Evolutionary conservation across 2,797 vertebrate genomes (phyloP), one percentile per base, ranked within the genome.

Genomic region (Echeneis naucrates): DNA sequence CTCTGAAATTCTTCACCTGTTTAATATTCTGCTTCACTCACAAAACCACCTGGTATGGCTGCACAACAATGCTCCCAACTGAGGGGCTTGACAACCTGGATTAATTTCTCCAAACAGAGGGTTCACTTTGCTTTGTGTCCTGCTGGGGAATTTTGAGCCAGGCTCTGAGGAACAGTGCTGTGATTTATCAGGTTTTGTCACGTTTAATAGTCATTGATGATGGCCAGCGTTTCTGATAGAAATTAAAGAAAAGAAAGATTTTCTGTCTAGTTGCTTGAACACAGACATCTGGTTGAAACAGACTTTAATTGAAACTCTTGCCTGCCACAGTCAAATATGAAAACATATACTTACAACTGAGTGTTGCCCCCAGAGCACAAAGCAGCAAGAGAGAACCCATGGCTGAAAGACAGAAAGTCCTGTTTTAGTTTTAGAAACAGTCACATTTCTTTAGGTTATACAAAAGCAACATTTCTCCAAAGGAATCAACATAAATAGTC

Each of bases 341-440:
- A 8, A 75, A 71, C 37, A 67, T 47, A 64, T 65, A 80, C 92
- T 93, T 85, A 88, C 91, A 83, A 62, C 51, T 72, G 38, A 90
- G 62, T 42, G 87, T 54, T 69, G 78, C 62, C 65, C 85, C 68
- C 56, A 90, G 23, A 72, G 57, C 84, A 75, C 70, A 85, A 69
- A 92, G 66, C 54, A 92, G 74, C 71, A 84, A 60, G 44, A 80
- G 38, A 14, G 56, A 62, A 47, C 78, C 76, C 93, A 94, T 93
- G 72, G 68, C 91, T 93, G 77, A 68, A 89, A 86, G 24, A 74
- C n/a, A 82, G 8, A 83, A 44, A 75, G 26, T 7, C 0, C 63
- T 16, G 2, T 40, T 80, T 74, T 27, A 77, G 24, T 67, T 23
- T 35, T 6, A 44, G 3, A 30, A 30, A 30, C 30, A 30, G 6